phyloP scores from a whole-genome alignment of 2,888 invertebrate species.

The Cactoblastis cactorum region DNA sequence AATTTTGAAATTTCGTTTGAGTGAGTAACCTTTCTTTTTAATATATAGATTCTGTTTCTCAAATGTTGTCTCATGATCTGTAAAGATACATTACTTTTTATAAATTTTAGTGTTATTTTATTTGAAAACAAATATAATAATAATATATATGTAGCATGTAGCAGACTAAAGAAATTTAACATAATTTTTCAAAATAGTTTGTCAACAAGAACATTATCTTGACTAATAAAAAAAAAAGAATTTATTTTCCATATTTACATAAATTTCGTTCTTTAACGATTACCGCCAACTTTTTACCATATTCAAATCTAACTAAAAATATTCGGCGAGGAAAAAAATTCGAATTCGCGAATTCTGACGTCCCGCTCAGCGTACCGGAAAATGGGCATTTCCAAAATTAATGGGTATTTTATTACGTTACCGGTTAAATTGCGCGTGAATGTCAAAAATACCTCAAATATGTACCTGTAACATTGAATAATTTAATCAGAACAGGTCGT shows the following conservation, averaged over 20 bases:
- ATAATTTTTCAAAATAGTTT: no score
- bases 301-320: conserved; percentile 22
- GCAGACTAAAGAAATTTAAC: no score
- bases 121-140: no score
- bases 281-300: not conserved
- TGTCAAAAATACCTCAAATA: conserved; percentile 50
- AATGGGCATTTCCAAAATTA: conserved; percentile 73
- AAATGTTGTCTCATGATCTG: no score
- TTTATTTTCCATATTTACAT: not conserved
- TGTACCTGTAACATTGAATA: conserved; percentile 36
- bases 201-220: not conserved
- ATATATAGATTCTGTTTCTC: no score
- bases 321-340: conserved; percentile 31
- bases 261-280: conserved; percentile 1
- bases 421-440: conserved; percentile 73
- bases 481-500: conserved; percentile 12
- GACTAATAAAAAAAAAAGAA: not conserved
- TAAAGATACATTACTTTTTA: no score
- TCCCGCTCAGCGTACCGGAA: conserved; percentile 61
- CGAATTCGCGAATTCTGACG: conserved; percentile 50
- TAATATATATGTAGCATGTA: no score
- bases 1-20: no score
- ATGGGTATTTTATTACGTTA: conserved; percentile 75
- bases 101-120: no score
- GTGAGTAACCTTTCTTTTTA: no score